Conservation (phyloP, 2,888 invertebrate species). For the Danaus chrysippus region DNA sequence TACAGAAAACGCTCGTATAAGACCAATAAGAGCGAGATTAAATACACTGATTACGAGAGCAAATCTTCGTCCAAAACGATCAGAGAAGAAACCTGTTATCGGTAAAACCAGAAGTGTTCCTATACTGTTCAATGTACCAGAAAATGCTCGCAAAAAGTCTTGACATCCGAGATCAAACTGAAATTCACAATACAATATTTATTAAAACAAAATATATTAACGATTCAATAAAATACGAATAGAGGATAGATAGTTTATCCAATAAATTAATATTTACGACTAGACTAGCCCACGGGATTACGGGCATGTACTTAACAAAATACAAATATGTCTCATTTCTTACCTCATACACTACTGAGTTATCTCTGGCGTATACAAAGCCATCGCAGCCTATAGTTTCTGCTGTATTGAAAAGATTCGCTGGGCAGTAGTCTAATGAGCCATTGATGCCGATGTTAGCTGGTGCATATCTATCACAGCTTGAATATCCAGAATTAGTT, state of each 20-base stretch:
- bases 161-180: constrained; percentile 77
- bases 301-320: background rate
- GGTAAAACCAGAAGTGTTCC: constrained; percentile 81
- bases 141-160: constrained; percentile 80
- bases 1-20: constrained; percentile 71
- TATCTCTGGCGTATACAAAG: constrained; percentile 35
- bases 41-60: constrained; percentile 67
- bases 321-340: constrained; percentile 18
- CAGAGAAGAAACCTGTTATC: constrained; percentile 80
- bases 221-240: background rate
- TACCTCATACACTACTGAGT: constrained; percentile 41
- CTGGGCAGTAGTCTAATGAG: constrained; percentile 43
- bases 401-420: constrained; percentile 41
- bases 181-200: constrained; percentile 18
- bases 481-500: constrained; percentile 48
- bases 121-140: constrained; percentile 81
- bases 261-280: too few relatives aligned
- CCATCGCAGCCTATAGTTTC: constrained; percentile 31
- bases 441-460: constrained; percentile 31
- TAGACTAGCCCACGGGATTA: background rate
- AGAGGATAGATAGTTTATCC: too few relatives aligned
- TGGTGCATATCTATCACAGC: constrained; percentile 51
- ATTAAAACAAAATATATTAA: background rate
- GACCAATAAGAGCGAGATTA: constrained; percentile 51
- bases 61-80: constrained; percentile 79